Base-by-base conservation (phyloP, 2,888 invertebrate species). In the Cephus pygmeus region DNA sequence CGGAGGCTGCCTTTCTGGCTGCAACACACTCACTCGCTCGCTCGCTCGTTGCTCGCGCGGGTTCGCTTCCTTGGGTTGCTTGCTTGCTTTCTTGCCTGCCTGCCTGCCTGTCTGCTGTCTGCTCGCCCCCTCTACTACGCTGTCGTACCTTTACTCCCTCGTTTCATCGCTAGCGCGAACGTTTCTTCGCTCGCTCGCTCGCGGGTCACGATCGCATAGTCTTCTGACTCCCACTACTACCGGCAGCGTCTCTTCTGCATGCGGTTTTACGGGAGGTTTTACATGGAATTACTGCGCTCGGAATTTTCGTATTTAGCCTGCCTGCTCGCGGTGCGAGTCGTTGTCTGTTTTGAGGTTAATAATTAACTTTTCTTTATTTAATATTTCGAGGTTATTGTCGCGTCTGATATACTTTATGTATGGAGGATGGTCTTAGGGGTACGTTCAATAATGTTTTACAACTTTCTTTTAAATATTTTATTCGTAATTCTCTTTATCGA, bases 1-100 rank as follows among this genome's bases (percentile, higher is more conserved):
- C 87, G 84, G 86, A 88, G 87, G 88, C 86, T 87, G 88, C 86
- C 88, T 88, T 88, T 88, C 88, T 35, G 71, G 33, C 71, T 71
- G 71, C 71, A 69, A 77, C 40, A 69, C 75, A 75, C 77, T 77
- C 77, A 73, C 73, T 77, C 76, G 73, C 73, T 69, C 73, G 35
- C 77, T 35, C 35, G 68, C 73, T 68, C 77, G 73, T 40, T 35
- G 73, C 75, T 75, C 78, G 78, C 75, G 78, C 68, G 69, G 73
- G 73, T 36, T 74, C 75, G 75, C 77, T 75, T 69, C 36, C 74
- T 77, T 35, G 69, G 69, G 73, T 77, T 68, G 69, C 75, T 69
- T 69, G 30, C 75, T 31, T 23, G 34, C 31, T 15, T 69, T 34
- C 69, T 73, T 35, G 77, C 77, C 84, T 85, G 75, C 87, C 86